phyloP scores from a whole-genome alignment of 1,140 invertebrate species.

The Aphis gossypii region DNA sequence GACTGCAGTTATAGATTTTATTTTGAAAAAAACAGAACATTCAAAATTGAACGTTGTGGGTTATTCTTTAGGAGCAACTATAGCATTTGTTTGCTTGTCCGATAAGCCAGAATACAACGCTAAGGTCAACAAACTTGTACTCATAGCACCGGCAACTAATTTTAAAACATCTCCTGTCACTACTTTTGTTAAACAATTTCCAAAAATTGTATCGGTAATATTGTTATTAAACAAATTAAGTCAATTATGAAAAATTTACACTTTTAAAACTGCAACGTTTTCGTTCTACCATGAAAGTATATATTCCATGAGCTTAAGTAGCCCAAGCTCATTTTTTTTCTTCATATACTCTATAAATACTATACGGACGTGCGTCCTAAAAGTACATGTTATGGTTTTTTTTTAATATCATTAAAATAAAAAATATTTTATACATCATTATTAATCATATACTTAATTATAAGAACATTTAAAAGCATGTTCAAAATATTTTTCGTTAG shows the following conservation, averaged over 20 bases:
- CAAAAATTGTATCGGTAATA: not conserved
- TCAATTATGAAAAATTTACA: not conserved
- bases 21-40: slow-evolving; percentile 62
- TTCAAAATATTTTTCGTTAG: not conserved
- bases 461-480: not conserved
- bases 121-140: not conserved
- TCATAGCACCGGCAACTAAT: not conserved
- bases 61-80: slow-evolving; percentile 74
- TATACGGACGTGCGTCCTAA: not conserved
- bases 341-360: not conserved
- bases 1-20: slow-evolving; percentile 70
- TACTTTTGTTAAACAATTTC: not conserved
- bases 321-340: not conserved
- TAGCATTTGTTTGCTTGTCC: slow-evolving; percentile 63
- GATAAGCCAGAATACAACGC: not conserved
- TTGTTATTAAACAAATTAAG: not conserved
- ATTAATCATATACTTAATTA: not conserved
- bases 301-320: not conserved
- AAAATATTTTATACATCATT: not conserved
- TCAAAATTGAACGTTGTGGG: slow-evolving; percentile 68
- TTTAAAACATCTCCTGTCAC: not conserved
- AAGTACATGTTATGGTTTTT: too few species aligned
- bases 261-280: not conserved
- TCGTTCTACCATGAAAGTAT: not conserved
- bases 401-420: too few species aligned